A percentile compares a stretch with the other conserved stretches of the same genome.
phyloP scores from a whole-genome alignment of 2,797 vertebrate genomes.

The Chelon labrosus region DNA sequence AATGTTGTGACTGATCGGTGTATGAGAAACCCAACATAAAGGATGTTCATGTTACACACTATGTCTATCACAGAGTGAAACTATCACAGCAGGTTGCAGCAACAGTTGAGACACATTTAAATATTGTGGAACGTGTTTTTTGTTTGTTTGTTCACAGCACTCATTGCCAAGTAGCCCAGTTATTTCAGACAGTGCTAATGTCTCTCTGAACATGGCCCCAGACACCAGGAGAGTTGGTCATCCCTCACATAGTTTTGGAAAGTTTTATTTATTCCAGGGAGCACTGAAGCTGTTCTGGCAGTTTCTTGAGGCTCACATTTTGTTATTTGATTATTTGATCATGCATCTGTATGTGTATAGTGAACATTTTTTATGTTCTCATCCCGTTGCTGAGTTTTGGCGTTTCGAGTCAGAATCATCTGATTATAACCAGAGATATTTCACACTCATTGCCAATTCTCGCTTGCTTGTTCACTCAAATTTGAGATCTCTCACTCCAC shows the following conservation, averaged over 20 bases:
- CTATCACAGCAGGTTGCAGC: neutral
- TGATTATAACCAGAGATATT: constrained; percentile 70
- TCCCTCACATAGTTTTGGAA: constrained; percentile 4
- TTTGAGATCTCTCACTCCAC: constrained; percentile 73
- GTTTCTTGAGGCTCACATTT: neutral
- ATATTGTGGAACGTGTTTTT: neutral
- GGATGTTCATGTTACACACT: neutral
- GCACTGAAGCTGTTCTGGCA: neutral
- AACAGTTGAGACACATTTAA: neutral
- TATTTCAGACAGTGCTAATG: neutral
- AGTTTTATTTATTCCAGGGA: constrained; percentile 11
- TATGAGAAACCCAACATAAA: no score
- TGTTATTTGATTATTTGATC: neutral
- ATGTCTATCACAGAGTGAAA: neutral
- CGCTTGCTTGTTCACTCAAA: constrained; percentile 72
- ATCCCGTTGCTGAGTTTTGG: constrained; percentile 38
- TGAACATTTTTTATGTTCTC: constrained; percentile 24
- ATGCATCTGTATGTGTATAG: constrained; percentile 15
- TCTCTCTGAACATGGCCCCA: neutral
- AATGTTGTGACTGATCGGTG: no score
- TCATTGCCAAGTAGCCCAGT: neutral
- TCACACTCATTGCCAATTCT: constrained; percentile 72
- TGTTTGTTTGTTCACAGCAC: no score
- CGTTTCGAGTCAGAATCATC: constrained; percentile 59
- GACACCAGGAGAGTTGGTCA: constrained; percentile 3